Conservation (phyloP, 2,113 vertebrate species). For the Aleadryas rufinucha region DNA sequence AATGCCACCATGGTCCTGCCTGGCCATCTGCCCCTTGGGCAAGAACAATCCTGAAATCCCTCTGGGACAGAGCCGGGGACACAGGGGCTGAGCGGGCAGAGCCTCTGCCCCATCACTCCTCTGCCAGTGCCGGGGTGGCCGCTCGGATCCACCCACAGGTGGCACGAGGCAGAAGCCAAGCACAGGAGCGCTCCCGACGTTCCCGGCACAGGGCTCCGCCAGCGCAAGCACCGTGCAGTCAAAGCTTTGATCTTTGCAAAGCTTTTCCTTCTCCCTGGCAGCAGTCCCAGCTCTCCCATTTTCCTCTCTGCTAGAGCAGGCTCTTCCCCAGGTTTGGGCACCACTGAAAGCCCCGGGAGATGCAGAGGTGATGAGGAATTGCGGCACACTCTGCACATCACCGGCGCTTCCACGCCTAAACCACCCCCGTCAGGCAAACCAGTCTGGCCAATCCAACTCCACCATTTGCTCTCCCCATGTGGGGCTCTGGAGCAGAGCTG, state of each 20-base stretch:
- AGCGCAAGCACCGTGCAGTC: background rate
- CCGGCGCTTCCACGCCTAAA: rapidly evolving
- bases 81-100: background rate
- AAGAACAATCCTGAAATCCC: background rate
- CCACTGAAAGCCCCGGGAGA: background rate
- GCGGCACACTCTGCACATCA: background rate
- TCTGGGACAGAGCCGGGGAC: background rate
- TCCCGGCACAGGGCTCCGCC: background rate
- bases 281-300: background rate
- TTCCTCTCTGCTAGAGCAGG: background rate
- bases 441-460: background rate
- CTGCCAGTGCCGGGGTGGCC: background rate
- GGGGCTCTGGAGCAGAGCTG: background rate
- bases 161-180: background rate
- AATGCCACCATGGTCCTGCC: background rate
- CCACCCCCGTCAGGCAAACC: background rate
- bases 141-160: background rate
- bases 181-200: background rate
- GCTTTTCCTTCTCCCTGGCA: background rate
- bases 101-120: background rate
- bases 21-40: background rate
- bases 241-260: background rate
- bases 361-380: background rate
- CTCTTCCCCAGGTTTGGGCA: background rate
- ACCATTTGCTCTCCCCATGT: too few relatives aligned